Percentiles rank a stretch among this genome's conserved stretches.
Evolutionary conservation across 2,113 vertebrate species (phyloP).

Genomic region (Sinocyclocheilus grahami): DNA sequence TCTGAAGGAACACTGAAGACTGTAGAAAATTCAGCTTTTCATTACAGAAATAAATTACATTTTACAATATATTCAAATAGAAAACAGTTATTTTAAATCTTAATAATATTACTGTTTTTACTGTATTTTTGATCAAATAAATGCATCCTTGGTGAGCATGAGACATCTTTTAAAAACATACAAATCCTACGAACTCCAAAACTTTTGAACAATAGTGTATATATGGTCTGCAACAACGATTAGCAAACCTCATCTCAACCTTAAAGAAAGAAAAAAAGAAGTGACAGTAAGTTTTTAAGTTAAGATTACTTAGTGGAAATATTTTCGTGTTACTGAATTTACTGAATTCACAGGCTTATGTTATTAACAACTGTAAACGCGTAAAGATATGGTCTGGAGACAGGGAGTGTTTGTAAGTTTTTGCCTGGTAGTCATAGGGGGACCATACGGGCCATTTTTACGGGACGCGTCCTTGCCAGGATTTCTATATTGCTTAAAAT

Average conservation of each 20-base stretch:
- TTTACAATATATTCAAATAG: background rate
- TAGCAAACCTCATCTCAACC: background rate
- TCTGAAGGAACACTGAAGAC: background rate
- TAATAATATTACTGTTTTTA: background rate
- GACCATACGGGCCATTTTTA: too few relatives aligned
- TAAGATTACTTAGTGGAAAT: too few relatives aligned
- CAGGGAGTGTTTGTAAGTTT: background rate
- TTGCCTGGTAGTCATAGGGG: background rate
- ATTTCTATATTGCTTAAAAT: too few relatives aligned
- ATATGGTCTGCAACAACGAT: background rate
- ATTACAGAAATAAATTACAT: background rate
- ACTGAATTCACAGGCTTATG: too few relatives aligned
- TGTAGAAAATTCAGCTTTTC: background rate
- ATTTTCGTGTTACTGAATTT: too few relatives aligned
- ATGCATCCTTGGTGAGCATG: background rate
- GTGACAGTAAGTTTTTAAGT: background rate
- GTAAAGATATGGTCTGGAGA: background rate
- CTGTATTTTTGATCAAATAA: background rate
- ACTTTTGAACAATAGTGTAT: background rate
- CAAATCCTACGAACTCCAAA: background rate
- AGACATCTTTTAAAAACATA: background rate
- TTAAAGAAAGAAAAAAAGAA: background rate
- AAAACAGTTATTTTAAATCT: background rate
- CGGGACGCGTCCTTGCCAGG: too few relatives aligned
- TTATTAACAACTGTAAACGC: background rate